These are phyloP conservation scores for Aegithalos caudatus DNA, from an alignment of 2,113 vertebrate genomes.

Conservation along the genomic window DNA sequence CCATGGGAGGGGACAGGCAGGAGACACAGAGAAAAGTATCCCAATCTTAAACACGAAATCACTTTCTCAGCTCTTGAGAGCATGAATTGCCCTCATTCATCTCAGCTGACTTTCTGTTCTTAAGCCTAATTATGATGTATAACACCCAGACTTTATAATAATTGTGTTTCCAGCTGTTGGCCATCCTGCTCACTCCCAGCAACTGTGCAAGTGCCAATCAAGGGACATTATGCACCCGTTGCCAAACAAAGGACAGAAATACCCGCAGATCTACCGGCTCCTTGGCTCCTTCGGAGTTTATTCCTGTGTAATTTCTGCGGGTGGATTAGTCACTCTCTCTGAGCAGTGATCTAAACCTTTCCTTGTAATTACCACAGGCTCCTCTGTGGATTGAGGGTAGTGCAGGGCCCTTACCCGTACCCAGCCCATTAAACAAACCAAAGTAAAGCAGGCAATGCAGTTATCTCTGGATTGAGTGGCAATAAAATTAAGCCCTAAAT, in stretches of 20 bases:
- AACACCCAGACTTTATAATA: slow-evolving; percentile 35
- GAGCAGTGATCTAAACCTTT: not conserved
- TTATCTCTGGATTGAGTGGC: slow-evolving; percentile 6
- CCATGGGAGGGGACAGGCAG: rapidly evolving
- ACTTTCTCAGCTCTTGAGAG: not conserved
- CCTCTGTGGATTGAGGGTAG: not conserved
- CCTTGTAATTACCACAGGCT: not conserved
- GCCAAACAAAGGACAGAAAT: not conserved
- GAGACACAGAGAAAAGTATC: not conserved
- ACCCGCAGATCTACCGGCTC: not conserved
- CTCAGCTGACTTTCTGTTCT: slow-evolving; percentile 24
- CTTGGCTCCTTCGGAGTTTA: not conserved
- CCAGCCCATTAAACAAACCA: not conserved
- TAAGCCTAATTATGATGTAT: slow-evolving; percentile 55
- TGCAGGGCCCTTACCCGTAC: not conserved
- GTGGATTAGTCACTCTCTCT: not conserved
- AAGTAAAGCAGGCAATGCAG: not conserved
- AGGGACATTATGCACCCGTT: not conserved
- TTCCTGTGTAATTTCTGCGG: not conserved
- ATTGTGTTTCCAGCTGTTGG: slow-evolving; percentile 5
- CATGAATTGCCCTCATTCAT: slow-evolving; percentile 50
- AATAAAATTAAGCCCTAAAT: slow-evolving; percentile 22
- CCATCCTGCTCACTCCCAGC: not conserved
- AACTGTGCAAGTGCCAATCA: not conserved
- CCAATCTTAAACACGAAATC: not conserved